phyloP scores from a whole-genome alignment of 2,797 vertebrate genomes.

The Fistularia tabacaria region DNA sequence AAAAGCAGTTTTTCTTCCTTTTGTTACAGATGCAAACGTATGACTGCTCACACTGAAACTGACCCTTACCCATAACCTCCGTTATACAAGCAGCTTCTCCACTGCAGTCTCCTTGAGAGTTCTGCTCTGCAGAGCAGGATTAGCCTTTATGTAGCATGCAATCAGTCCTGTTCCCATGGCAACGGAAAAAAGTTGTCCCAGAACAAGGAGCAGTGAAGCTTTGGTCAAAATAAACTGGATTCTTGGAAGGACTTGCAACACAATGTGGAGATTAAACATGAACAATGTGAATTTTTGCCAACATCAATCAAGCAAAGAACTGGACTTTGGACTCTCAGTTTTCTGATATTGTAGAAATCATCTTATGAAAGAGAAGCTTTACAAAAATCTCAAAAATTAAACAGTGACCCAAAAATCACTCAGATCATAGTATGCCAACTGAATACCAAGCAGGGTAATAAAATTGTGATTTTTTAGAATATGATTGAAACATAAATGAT shows the following conservation, averaged over 20 bases:
- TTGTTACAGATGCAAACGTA: neutral
- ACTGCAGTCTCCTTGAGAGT: slow-evolving; percentile 8
- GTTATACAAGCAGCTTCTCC: slow-evolving; percentile 19
- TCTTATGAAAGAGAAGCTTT: too few relatives aligned
- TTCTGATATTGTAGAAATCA: too few relatives aligned
- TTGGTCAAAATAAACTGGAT: slow-evolving; percentile 11
- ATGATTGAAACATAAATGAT: too few relatives aligned
- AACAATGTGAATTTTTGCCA: too few relatives aligned
- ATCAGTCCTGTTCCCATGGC: slow-evolving; percentile 38
- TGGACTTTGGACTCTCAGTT: too few relatives aligned
- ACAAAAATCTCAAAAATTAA: too few relatives aligned
- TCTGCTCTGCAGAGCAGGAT: slow-evolving; percentile 10
- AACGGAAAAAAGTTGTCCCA: slow-evolving; percentile 31
- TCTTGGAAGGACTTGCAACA: neutral
- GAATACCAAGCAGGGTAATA: too few relatives aligned
- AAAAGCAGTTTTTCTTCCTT: neutral
- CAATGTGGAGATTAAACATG: too few relatives aligned
- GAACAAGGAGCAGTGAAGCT: slow-evolving; percentile 7
- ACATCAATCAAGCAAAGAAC: too few relatives aligned
- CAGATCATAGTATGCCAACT: too few relatives aligned
- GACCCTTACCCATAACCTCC: slow-evolving; percentile 8
- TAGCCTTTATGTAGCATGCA: slow-evolving; percentile 6
- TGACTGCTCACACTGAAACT: slow-evolving; percentile 5
- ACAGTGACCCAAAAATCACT: too few relatives aligned
- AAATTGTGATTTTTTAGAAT: too few relatives aligned